phyloP scores from a whole-genome alignment of 2,113 vertebrate genomes.

The Anthoscopus minutus region DNA sequence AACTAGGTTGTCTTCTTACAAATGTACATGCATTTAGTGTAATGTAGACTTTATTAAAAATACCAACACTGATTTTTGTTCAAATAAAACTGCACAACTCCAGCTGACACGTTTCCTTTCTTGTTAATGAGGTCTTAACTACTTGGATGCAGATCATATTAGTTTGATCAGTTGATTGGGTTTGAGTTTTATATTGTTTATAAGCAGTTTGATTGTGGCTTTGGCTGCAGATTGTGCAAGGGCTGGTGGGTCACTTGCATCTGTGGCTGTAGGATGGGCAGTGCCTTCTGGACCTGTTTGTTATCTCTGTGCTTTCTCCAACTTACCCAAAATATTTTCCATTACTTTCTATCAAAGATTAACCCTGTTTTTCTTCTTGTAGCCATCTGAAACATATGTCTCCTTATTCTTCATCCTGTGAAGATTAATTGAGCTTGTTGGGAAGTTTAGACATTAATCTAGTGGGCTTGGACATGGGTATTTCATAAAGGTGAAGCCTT shows the following conservation, averaged over 20 bases:
- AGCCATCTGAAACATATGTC: neutral
- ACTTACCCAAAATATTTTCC: neutral
- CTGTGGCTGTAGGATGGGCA: neutral
- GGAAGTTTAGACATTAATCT: neutral
- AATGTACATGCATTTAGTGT: slow-evolving; percentile 48
- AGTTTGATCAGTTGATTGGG: neutral
- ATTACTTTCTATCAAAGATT: neutral
- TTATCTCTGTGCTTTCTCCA: neutral
- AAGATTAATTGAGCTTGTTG: neutral
- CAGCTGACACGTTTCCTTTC: neutral
- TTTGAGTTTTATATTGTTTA: neutral
- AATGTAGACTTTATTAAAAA: slow-evolving; percentile 41
- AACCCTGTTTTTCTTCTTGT: neutral
- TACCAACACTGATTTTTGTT: slow-evolving; percentile 38
- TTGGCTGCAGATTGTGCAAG: neutral
- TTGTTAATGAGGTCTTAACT: neutral
- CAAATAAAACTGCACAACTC: slow-evolving; percentile 51
- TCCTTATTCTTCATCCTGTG: neutral
- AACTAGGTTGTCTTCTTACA: slow-evolving; percentile 37
- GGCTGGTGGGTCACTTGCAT: neutral
- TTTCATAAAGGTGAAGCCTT: neutral
- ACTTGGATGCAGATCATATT: neutral
- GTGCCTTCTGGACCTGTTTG: neutral
- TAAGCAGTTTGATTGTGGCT: neutral
- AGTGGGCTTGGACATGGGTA: neutral